Conservation (phyloP, 1,140 invertebrate species). For the Mylabris phalerata region DNA sequence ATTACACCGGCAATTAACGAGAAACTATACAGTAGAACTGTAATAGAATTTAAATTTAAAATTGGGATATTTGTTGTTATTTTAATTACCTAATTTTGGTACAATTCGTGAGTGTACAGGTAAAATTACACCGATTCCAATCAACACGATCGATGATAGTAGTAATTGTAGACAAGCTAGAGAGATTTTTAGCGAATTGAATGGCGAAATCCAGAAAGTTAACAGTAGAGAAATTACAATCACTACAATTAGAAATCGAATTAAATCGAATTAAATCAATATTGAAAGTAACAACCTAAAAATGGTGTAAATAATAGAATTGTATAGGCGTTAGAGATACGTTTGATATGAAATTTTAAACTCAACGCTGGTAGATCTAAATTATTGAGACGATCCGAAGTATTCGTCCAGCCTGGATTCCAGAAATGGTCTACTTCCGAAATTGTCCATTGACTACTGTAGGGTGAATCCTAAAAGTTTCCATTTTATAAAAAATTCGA, state of each 20-base stretch:
- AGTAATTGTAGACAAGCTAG: slow-evolving; percentile 32
- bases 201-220: slow-evolving; percentile 35
- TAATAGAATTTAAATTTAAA: neutral
- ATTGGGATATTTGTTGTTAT: neutral
- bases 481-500: too few relatives aligned
- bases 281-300: slow-evolving; percentile 22
- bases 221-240: slow-evolving; percentile 25
- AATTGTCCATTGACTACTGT: slow-evolving; percentile 27
- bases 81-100: slow-evolving; percentile 33
- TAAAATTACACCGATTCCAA: slow-evolving; percentile 26
- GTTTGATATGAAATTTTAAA: slow-evolving; percentile 26
- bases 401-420: slow-evolving; percentile 7
- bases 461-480: slow-evolving; percentile 10
- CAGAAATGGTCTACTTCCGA: slow-evolving; percentile 16
- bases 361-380: slow-evolving; percentile 19
- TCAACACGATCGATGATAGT: slow-evolving; percentile 26
- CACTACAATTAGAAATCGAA: slow-evolving; percentile 28
- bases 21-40: slow-evolving; percentile 32
- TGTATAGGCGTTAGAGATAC: slow-evolving; percentile 26
- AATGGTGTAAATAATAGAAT: slow-evolving; percentile 31
- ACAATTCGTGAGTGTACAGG: slow-evolving; percentile 29
- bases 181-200: slow-evolving; percentile 31
- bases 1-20: slow-evolving; percentile 24
- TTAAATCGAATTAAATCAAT: neutral
- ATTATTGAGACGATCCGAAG: neutral